These are phyloP conservation scores for Sipunculus nudus DNA, from an alignment of 2,888 invertebrate genomes.

Conservation along the genomic window DNA sequence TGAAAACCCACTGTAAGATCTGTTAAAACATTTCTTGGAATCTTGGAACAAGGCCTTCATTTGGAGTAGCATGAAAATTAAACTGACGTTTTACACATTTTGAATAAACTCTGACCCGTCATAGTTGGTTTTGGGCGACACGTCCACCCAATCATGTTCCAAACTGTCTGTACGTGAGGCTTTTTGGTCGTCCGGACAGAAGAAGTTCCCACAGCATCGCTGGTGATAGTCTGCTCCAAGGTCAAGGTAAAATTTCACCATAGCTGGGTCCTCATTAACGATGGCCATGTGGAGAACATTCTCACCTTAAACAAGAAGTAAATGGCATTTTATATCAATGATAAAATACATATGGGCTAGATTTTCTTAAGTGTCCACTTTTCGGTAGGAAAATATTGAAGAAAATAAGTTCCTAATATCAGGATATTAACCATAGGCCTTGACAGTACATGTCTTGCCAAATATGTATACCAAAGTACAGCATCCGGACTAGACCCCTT, in stretches of 20 bases:
- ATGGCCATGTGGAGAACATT: conserved; percentile 96
- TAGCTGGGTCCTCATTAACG: conserved; percentile 96
- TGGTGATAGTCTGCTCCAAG: conserved; percentile 91
- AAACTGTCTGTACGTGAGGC: conserved; percentile 84
- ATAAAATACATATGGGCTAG: background rate
- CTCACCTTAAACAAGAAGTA: conserved; percentile 77
- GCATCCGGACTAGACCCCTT: too few species aligned
- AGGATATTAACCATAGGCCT: background rate
- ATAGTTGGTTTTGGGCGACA: conserved; percentile 73
- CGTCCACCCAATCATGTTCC: conserved; percentile 91
- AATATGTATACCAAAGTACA: too few species aligned
- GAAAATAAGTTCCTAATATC: background rate
- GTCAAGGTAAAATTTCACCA: conserved; percentile 94
- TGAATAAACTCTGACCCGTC: conserved; percentile 56
- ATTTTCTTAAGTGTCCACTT: too few species aligned
- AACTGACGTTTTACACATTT: too few species aligned
- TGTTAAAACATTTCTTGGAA: too few species aligned
- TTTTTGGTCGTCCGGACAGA: conserved; percentile 98
- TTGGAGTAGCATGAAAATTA: too few species aligned
- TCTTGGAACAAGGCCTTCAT: too few species aligned
- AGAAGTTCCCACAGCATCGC: conserved; percentile 92
- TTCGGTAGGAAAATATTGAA: too few species aligned
- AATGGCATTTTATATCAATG: background rate
- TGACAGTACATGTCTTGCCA: too few species aligned
- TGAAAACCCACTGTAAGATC: too few species aligned